Conservation (phyloP, 2,888 invertebrate species). For the Callosobruchus maculatus region DNA sequence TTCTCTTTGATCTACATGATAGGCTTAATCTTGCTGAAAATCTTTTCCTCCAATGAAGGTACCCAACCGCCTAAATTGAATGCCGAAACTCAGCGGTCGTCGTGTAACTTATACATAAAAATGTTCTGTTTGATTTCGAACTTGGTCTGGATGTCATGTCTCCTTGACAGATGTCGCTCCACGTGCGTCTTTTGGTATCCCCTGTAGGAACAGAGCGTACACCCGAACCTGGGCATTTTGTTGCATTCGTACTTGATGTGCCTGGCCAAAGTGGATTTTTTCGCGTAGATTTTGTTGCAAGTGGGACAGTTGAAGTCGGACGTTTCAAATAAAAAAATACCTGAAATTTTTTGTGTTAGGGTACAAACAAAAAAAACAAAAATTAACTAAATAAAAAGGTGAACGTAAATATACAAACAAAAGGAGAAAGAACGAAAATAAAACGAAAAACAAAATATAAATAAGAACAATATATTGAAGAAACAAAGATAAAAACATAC, state of each 20-base stretch:
- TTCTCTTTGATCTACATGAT: no score
- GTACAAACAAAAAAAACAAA: constrained; percentile 5
- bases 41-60: no score
- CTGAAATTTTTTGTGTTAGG: constrained; percentile 14
- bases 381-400: not conserved
- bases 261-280: constrained; percentile 31
- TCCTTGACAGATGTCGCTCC: constrained; percentile 35
- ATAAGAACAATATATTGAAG: constrained; percentile 1
- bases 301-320: constrained; percentile 28
- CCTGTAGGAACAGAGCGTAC: constrained; percentile 35
- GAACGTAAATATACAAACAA: not conserved
- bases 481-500: not conserved
- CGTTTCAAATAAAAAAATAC: constrained; percentile 25
- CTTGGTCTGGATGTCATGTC: constrained; percentile 34
- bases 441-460: constrained; percentile 3
- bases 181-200: constrained; percentile 40
- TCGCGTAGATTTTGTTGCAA: constrained; percentile 30
- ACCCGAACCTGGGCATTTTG: constrained; percentile 38
- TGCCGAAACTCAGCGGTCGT: not conserved
- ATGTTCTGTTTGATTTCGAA: constrained; percentile 29
- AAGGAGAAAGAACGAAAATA: not conserved
- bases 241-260: constrained; percentile 42
- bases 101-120: not conserved
- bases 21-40: no score
- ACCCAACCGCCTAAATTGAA: no score